Evolutionary conservation across 2,797 vertebrate species (phyloP).

Genomic region (Linurgus olivaceus): DNA sequence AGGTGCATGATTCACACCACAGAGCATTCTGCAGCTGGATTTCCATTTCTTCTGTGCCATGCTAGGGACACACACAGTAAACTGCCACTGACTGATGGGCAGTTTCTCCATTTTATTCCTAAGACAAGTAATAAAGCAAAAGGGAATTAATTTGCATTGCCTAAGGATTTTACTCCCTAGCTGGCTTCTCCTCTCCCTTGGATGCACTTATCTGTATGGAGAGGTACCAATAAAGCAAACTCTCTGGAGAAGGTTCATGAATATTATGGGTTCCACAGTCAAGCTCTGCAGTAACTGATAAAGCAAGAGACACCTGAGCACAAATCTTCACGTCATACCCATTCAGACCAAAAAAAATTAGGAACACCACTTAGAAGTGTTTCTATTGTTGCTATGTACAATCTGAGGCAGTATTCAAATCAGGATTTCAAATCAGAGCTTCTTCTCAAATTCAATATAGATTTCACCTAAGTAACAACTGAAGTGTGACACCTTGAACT

Average conservation of each 20-base stretch:
- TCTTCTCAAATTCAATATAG: background rate
- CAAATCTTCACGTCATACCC: background rate
- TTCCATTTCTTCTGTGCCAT: background rate
- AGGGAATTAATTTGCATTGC: background rate
- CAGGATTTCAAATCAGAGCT: background rate
- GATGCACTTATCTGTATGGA: background rate
- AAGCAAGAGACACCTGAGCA: background rate
- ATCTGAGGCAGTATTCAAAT: background rate
- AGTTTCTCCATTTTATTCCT: background rate
- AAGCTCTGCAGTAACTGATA: background rate
- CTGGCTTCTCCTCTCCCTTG: background rate
- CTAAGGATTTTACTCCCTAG: background rate
- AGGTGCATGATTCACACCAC: background rate
- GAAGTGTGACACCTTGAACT: background rate
- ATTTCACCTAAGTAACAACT: background rate
- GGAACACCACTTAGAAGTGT: background rate
- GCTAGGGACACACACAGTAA: background rate
- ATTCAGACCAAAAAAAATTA: background rate
- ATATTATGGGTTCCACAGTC: background rate
- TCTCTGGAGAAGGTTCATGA: background rate
- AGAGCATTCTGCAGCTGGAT: background rate
- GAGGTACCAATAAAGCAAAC: background rate
- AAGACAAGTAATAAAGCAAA: background rate
- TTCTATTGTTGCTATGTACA: background rate
- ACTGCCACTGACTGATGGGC: background rate